Evolutionary conservation across 2,797 vertebrate genomes (phyloP), one percentile per base, ranked within the genome.

Genomic region (Danio choprae): DNA sequence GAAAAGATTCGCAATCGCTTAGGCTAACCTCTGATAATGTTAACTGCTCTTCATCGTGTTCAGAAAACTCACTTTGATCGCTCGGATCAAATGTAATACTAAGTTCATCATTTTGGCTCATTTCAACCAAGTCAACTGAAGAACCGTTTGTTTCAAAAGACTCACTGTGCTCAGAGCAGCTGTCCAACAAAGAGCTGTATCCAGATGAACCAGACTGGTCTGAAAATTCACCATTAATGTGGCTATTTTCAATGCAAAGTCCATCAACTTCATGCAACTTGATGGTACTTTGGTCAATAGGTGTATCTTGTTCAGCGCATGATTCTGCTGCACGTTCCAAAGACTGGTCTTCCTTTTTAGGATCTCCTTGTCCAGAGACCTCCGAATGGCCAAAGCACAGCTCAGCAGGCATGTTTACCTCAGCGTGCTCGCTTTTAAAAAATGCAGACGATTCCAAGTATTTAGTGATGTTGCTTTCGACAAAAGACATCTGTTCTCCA

Each of bases 371-470:
- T 81, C 86, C 88, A 36, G 88, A 79, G 76, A 87, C 81, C 41
- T 88, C 85, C 6, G 74, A 56, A 22, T 81, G 81, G 59, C 73
- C 86, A 58, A 82, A 84, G 83, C 89, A 91, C 85, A 91, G 87
- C 79, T 91, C 91, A 77, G 88, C 73, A 36, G 91, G 87, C 90
- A 92, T 89, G 80, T 55, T 87, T 81, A 86, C 85, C 69, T 87
- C 53, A n/a, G 83, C 76, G 9, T 12, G 63, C 50, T 79, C 74
- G 59, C 67, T 84, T 56, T 55, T 69, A 64, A 79, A 74, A 77
- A 82, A 82, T 22, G 38, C 58, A 22, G 89, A 88, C 51, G 86
- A 87, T 76, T 93, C 91, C 89, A 92, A 74, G 88, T 91, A 89
- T 88, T 92, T 90, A 6, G 74, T 50, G 12, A 83, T 69, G 62